Evolutionary conservation across 1,140 invertebrate genomes (phyloP), one percentile per base, ranked within the genome.

Genomic region (Neotoxoptera formosana): DNA sequence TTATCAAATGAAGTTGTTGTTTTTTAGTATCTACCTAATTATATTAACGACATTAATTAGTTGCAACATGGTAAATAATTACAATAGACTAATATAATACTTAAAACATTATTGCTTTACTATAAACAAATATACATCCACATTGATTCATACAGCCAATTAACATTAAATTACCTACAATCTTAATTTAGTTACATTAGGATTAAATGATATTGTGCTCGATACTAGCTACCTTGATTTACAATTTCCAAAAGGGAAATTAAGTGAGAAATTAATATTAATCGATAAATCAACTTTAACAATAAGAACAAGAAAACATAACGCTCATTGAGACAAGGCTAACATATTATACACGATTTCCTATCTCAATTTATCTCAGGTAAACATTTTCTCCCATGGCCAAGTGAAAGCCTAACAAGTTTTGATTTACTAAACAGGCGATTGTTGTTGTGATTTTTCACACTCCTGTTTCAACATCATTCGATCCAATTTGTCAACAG

Each of bases 401-500:
- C 25, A 56, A 56, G 56, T 41, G 34, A 89, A 89, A 53, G 87
- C 51, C 87, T 56, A 56, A 25, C 48, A 34, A 89, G 21, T 45
- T 91, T 81, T 91, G 90, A 91, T 91, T 83, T 81, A 51, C 41
- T 84, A 93, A 53, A 93, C 91, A n/a, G 91, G 91, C n/a, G 91
- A 93, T 51, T 93, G 91, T 34, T 92, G 90, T 81, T 92, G 91
- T 9, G 91, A 93, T 94, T 93, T 94, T 93, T 94, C 94, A 84
- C 94, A 94, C 83, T 95, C 94, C 48, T 94, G 94, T 91, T 94
- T 76, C 67, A 94, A 93, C 92, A 95, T 92, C 34, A 94, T 94
- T 67, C 94, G 93, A 93, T 95, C 95, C 17, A 95, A 92, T 47
- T 94, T 94, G 4, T 94, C 91, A 25, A 95, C 94, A 45, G 94